Percentiles rank a stretch among this genome's conserved stretches.
phyloP scores from a whole-genome alignment of 2,888 invertebrate species.

The Periphyllus acericola region DNA sequence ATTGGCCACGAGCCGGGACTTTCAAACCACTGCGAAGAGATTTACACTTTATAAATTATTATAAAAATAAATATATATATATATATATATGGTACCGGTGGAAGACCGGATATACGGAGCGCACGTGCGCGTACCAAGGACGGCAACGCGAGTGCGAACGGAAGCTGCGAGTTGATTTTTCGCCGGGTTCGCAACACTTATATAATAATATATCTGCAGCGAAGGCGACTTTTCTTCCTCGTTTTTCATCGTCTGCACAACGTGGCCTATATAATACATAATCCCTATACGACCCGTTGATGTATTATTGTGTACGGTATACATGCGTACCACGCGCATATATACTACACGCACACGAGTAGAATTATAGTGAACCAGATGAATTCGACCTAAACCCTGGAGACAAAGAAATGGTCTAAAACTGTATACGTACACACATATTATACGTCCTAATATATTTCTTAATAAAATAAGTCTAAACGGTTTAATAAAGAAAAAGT shows the following conservation, averaged over 20 bases:
- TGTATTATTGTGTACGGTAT: not conserved
- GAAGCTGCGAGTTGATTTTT: not conserved
- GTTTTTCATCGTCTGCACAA: not conserved
- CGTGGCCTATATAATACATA: not conserved
- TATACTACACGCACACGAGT: not conserved
- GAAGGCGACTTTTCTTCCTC: not conserved
- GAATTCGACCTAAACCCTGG: conserved; percentile 10
- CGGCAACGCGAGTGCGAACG: not conserved
- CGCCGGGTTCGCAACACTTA: not conserved
- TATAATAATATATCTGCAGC: not conserved
- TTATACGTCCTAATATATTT: not conserved
- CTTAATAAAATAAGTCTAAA: not conserved
- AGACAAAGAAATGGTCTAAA: conserved; percentile 26
- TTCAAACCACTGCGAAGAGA: not conserved
- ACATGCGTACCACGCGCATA: not conserved
- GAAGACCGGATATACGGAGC: too few relatives aligned
- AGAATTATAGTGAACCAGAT: not conserved
- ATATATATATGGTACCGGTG: too few relatives aligned
- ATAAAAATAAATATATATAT: too few relatives aligned
- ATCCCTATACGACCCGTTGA: not conserved
- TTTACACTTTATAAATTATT: not conserved
- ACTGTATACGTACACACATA: not conserved
- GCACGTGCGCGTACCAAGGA: not conserved
- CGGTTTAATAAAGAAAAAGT: not conserved
- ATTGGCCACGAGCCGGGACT: not conserved